Evolutionary conservation across 2,113 vertebrate species (phyloP), one percentile per base, ranked within the genome.

Genomic region (Spea bombifrons): DNA sequence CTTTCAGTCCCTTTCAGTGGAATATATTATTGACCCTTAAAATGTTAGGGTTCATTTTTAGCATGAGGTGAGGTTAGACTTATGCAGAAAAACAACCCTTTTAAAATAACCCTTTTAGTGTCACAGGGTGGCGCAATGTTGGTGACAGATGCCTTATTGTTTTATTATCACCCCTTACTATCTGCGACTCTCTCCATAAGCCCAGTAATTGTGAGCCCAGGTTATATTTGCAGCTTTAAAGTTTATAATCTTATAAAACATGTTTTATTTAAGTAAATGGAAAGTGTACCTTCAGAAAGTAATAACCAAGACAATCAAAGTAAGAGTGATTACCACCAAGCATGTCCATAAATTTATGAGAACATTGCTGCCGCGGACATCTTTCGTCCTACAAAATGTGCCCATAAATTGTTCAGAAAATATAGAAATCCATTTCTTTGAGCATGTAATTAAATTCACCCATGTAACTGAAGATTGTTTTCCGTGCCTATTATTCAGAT

Each of bases 401-500:
- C 30, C 43, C 16, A 67, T 80, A 73, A 73, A 73, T 59, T 12
- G 12, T 67, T 52, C 16, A 7, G 52, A 4, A n/a, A 80, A 73
- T 61, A 59, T 59, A 59, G 52, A 46, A 57, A 59, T 73, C 52
- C 52, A 57, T 80, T 65, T 73, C 44, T 59, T 73, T n/a, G 47
- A 67, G 50, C 50, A 49, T 73, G 73, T 73, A 68, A 80, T 80
- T 80, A 80, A 49, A 67, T 73, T 68, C 52, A 9, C 8, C 64
- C 10, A n/a, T 72, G 61, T 66, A 73, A 71, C 16, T 7, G 50
- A 67, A 59, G 71, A 50, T 49, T 67, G 70, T 73, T 57, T 63
- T 73, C 43, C 4, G 63, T 53, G 49, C 61, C 52, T 59, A 66
- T 80, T 63, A 73, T 61, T 57, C 44, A 66, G 63, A 80, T 73